Percentiles rank a stretch among this genome's conserved stretches.
Evolutionary conservation across 2,888 invertebrate species (phyloP).

Genomic region (Phyto melanocephala): DNA sequence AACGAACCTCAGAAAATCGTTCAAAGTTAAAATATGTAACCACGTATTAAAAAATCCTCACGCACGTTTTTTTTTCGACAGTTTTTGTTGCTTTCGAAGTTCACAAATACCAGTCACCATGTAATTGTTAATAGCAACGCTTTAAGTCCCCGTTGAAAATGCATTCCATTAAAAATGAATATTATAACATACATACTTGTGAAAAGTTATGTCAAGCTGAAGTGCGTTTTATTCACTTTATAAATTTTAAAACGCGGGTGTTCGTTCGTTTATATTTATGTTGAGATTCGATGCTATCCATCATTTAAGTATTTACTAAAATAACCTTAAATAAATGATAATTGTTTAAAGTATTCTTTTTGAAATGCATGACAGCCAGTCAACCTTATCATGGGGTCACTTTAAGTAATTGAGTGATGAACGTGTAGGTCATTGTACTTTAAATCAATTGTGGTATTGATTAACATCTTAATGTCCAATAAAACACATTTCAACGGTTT

Average conservation of each 20-base stretch:
- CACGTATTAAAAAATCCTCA: neutral
- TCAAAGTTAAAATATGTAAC: neutral
- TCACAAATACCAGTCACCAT: conserved; percentile 24
- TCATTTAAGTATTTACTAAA: conserved; percentile 16
- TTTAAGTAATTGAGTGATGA: neutral
- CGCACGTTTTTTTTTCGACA: conserved; percentile 40
- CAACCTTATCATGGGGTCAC: conserved; percentile 9
- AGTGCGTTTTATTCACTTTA: neutral
- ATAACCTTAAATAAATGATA: neutral
- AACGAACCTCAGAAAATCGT: neutral
- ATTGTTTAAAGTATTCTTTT: neutral
- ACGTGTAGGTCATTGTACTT: conserved; percentile 10
- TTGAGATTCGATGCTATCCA: neutral
- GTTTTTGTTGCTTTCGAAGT: neutral
- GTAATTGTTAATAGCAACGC: conserved; percentile 27
- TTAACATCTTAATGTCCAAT: neutral
- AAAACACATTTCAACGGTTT: neutral
- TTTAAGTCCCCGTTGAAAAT: neutral
- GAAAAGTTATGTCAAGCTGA: neutral
- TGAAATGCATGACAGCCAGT: neutral
- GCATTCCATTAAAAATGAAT: neutral
- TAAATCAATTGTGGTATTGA: neutral
- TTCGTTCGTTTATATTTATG: conserved; percentile 1
- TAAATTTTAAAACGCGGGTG: conserved; percentile 12
- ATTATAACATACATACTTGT: neutral